Conservation (phyloP, 2,797 vertebrate genomes). For the Rhyacichthys aspro region DNA sequence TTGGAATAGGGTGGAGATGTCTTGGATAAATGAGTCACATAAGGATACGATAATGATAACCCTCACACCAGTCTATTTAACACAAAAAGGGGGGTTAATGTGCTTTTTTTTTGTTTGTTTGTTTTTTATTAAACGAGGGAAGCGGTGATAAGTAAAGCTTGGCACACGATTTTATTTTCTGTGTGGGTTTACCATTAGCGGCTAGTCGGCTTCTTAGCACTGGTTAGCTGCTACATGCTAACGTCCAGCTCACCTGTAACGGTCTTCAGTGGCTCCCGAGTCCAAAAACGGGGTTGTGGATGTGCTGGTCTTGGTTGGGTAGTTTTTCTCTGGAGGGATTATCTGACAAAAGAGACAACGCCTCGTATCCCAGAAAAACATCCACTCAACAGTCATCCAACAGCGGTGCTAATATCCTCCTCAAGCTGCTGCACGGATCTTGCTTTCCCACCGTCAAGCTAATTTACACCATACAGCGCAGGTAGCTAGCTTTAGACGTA, state of each 20-base stretch:
- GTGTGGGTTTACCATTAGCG: not conserved
- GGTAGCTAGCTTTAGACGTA: constrained; percentile 33
- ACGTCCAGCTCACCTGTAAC: constrained; percentile 52
- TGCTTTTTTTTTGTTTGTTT: too few species aligned
- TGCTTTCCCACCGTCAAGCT: constrained; percentile 20
- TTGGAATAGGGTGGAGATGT: not conserved
- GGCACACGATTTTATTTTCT: not conserved
- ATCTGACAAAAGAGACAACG: not conserved
- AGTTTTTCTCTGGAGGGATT: not conserved
- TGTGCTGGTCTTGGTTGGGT: not conserved
- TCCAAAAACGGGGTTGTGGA: constrained; percentile 15
- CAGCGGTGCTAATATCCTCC: constrained; percentile 6
- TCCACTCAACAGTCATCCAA: not conserved
- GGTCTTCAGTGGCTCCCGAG: not conserved
- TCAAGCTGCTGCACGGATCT: not conserved
- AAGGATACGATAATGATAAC: not conserved
- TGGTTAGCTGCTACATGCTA: constrained; percentile 47
- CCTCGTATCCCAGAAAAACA: not conserved
- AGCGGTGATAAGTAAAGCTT: not conserved
- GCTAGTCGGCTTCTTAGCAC: constrained; percentile 24
- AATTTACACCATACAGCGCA: constrained; percentile 30
- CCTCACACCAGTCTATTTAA: too few species aligned
- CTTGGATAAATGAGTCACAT: constrained; percentile 7
- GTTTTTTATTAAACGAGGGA: too few species aligned
- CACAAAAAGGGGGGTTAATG: too few species aligned